Conservation (phyloP, 2,113 vertebrate species). For the Machaerirhynchus nigripectus region DNA sequence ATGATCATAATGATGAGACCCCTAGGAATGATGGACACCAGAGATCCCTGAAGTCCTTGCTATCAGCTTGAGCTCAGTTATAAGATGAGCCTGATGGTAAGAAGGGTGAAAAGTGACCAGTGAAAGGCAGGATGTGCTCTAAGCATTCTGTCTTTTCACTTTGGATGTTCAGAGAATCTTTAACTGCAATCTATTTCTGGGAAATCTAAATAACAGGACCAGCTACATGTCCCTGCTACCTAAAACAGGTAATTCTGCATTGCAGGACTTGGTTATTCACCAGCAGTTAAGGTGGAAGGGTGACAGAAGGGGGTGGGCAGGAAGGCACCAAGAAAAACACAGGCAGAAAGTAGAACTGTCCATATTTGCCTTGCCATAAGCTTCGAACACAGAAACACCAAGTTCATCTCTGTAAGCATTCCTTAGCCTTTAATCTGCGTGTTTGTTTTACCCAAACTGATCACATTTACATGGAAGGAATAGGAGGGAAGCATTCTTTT, state of each 20-base stretch:
- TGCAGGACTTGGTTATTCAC: background rate
- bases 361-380: background rate
- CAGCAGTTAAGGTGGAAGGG: background rate
- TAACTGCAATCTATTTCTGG: background rate
- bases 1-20: background rate
- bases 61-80: background rate
- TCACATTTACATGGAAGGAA: background rate
- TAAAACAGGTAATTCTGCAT: background rate
- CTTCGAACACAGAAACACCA: background rate
- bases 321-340: background rate
- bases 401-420: background rate
- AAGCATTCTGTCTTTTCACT: background rate
- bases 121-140: background rate
- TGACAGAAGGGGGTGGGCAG: no score
- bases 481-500: background rate
- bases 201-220: background rate
- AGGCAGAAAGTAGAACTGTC: background rate
- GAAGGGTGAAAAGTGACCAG: background rate
- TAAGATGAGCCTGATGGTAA: background rate
- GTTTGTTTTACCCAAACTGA: background rate
- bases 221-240: background rate
- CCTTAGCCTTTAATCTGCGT: background rate
- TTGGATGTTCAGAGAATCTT: background rate
- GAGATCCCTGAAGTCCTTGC: background rate
- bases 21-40: background rate